Evolutionary conservation across 2,888 invertebrate genomes (phyloP).

Genomic region (Amphimallon solstitiale): DNA sequence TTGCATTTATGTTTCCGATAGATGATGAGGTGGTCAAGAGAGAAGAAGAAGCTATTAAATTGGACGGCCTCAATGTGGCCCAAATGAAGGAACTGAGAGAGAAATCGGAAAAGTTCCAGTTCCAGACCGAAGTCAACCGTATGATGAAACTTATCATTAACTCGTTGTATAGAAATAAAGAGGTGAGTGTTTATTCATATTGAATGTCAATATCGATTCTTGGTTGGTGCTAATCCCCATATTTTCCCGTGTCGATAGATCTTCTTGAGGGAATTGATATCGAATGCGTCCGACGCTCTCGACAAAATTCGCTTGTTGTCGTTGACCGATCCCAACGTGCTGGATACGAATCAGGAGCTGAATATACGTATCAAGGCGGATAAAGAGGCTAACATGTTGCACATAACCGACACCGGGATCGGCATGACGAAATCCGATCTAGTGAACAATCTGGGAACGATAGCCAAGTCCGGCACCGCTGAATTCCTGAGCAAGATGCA

Average conservation of each 20-base stretch:
- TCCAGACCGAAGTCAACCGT: conserved; percentile 98
- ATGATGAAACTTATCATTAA: conserved; percentile 99
- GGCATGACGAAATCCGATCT: conserved; percentile 97
- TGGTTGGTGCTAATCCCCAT: not conserved
- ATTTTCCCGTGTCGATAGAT: conserved; percentile 69
- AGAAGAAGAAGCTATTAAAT: conserved; percentile 95
- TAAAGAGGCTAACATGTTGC: conserved; percentile 89
- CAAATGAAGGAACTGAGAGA: conserved; percentile 92
- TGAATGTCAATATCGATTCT: not conserved
- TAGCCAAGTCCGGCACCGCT: conserved; percentile 97
- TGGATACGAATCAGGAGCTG: conserved; percentile 84
- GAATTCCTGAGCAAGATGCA: conserved; percentile 95
- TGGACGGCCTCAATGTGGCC: conserved; percentile 94
- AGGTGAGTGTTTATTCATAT: conserved; percentile 67
- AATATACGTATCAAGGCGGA: conserved; percentile 93
- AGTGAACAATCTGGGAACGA: conserved; percentile 96
- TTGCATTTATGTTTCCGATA: conserved; percentile 50
- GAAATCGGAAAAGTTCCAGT: conserved; percentile 86
- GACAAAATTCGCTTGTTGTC: conserved; percentile 97
- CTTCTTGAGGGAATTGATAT: conserved; percentile 96
- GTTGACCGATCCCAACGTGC: conserved; percentile 83
- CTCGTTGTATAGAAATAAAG: conserved; percentile 98
- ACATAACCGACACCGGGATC: conserved; percentile 96
- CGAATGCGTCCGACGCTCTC: conserved; percentile 98
- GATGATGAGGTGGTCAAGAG: conserved; percentile 91